Conservation (phyloP, 2,113 vertebrate genomes). For the Tragelaphus buxtoni region DNA sequence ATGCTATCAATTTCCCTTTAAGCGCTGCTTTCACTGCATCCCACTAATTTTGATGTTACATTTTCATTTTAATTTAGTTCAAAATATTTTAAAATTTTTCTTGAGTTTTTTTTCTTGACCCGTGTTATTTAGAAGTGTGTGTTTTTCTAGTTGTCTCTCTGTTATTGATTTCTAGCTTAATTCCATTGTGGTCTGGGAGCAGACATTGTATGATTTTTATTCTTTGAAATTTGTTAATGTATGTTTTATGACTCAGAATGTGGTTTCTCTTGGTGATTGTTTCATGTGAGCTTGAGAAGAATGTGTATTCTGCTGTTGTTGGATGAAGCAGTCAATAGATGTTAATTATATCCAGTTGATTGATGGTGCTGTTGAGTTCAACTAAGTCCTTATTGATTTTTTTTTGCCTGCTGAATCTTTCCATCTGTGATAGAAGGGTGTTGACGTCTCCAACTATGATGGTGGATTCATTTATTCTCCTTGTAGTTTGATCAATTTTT, state of each 20-base stretch:
- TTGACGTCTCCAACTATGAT: not conserved
- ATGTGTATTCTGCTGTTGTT: not conserved
- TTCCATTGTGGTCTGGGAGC: not conserved
- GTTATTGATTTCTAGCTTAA: not conserved
- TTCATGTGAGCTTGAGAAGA: not conserved
- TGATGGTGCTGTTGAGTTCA: not conserved
- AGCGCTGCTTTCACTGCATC: not conserved
- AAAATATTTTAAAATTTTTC: not conserved
- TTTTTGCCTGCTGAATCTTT: constrained; percentile 11
- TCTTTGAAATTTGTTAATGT: not conserved
- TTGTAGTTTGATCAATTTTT: not conserved
- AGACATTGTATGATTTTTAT: not conserved
- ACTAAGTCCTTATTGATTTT: not conserved
- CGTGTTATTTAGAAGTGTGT: not conserved
- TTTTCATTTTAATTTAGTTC: not conserved
- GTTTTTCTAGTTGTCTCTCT: not conserved
- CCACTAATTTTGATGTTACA: not conserved
- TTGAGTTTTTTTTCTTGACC: not conserved
- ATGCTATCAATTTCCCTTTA: not conserved
- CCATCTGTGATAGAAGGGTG: not conserved
- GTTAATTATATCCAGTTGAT: not conserved
- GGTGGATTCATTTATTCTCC: not conserved
- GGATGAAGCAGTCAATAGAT: not conserved
- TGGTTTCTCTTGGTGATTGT: not conserved
- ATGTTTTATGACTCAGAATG: not conserved